Conservation (phyloP, 1,140 invertebrate species). For the Bombus breviceps region DNA sequence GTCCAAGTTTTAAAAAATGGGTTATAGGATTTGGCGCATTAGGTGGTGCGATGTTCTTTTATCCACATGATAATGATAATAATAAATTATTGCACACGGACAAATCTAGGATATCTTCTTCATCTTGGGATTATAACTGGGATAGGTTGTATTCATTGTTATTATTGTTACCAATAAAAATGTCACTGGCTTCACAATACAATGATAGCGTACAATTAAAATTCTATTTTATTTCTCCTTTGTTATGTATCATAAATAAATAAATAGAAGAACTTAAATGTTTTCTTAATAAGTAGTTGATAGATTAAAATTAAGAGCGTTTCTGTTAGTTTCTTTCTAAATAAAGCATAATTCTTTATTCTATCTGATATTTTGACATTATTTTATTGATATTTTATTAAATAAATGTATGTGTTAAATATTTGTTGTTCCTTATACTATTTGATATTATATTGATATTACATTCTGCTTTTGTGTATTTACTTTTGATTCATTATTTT, state of each 20-base stretch:
- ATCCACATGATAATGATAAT: conserved; percentile 62
- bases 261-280: not conserved
- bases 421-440: not conserved
- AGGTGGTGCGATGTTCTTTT: conserved; percentile 70
- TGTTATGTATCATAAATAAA: conserved; percentile 77
- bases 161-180: conserved; percentile 6
- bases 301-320: not conserved
- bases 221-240: not conserved
- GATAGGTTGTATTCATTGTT: conserved; percentile 86
- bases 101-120: conserved; percentile 86
- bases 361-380: not conserved
- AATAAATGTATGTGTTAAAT: not conserved
- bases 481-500: conserved; percentile 15
- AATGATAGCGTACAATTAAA: conserved; percentile 1
- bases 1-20: conserved; percentile 75
- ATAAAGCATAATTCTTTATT: not conserved
- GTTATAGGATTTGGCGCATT: conserved; percentile 69
- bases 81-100: conserved; percentile 59
- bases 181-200: not conserved
- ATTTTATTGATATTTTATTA: not conserved
- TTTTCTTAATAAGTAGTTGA: not conserved
- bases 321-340: not conserved
- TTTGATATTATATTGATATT: not conserved
- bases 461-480: not conserved
- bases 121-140: conserved; percentile 91